phyloP scores from a whole-genome alignment of 1,140 invertebrate genomes.

The Laupala kohalensis region DNA sequence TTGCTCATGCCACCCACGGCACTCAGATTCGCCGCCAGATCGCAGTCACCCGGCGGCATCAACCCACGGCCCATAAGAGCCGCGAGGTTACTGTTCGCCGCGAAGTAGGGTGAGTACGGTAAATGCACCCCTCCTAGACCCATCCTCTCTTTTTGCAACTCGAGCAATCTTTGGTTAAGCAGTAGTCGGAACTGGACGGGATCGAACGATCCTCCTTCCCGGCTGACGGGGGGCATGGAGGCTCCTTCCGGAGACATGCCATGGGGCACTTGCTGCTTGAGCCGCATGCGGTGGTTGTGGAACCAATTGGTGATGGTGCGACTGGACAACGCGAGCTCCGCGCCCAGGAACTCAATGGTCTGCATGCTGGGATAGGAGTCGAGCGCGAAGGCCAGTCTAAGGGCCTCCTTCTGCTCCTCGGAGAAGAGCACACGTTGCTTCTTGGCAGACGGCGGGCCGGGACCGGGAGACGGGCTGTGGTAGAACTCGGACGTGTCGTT shows the following conservation, averaged over 20 bases:
- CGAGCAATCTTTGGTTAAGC: slow-evolving; percentile 72
- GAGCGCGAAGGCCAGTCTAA: slow-evolving; percentile 81
- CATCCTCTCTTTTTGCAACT: slow-evolving; percentile 70
- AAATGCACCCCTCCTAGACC: slow-evolving; percentile 41
- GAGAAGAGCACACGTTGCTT: slow-evolving; percentile 91
- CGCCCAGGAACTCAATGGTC: slow-evolving; percentile 88
- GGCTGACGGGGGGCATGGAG: slow-evolving; percentile 49
- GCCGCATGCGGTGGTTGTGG: slow-evolving; percentile 96
- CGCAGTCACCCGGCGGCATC: slow-evolving; percentile 35
- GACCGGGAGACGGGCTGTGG: slow-evolving; percentile 66
- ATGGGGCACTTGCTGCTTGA: slow-evolving; percentile 78
- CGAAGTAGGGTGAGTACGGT: slow-evolving; percentile 61
- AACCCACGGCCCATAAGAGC: slow-evolving; percentile 51
- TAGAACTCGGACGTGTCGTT: slow-evolving; percentile 83
- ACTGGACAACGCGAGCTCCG: slow-evolving; percentile 80
- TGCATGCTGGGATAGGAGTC: slow-evolving; percentile 93
- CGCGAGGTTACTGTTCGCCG: slow-evolving; percentile 53
- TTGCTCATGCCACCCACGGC: slow-evolving; percentile 45
- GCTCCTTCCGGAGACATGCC: slow-evolving; percentile 33
- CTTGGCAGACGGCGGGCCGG: slow-evolving; percentile 63
- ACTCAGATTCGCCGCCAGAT: slow-evolving; percentile 24
- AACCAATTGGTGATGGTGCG: slow-evolving; percentile 99
- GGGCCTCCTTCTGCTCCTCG: slow-evolving; percentile 94
- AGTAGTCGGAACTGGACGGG: slow-evolving; percentile 79
- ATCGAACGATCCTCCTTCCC: slow-evolving; percentile 62